A percentile compares a stretch with the other conserved stretches of the same genome.
Evolutionary conservation across 2,113 vertebrate genomes (phyloP).

Genomic region (Petrocephalus zakoni): DNA sequence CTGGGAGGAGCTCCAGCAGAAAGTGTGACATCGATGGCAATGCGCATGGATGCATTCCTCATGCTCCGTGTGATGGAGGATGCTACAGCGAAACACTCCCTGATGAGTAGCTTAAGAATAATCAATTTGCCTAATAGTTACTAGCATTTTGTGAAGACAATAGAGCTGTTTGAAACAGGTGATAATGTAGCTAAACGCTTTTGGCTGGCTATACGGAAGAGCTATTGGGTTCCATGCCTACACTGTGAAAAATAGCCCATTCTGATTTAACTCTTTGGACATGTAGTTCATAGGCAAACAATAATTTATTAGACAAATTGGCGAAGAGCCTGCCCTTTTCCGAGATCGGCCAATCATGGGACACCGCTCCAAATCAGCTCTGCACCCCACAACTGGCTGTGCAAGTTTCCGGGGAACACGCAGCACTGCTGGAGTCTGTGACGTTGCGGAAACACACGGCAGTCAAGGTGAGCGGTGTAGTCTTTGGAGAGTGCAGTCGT

Average conservation of each 20-base stretch:
- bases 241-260: neutral
- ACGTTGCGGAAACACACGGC: neutral
- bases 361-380: neutral
- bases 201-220: neutral
- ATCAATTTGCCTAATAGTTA: neutral
- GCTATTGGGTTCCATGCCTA: too few species aligned
- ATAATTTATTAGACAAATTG: neutral
- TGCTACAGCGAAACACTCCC: neutral
- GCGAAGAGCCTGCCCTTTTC: neutral
- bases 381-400: neutral
- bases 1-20: neutral
- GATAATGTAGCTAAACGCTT: neutral
- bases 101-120: neutral
- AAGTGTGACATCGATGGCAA: neutral
- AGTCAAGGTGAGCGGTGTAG: neutral
- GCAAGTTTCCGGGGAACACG: neutral
- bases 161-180: neutral
- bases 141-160: neutral
- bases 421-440: neutral
- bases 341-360: neutral
- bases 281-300: neutral
- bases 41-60: neutral
- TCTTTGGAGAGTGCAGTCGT: neutral
- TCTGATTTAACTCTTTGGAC: neutral
- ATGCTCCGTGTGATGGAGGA: neutral